Evolutionary conservation across 1,140 invertebrate species (phyloP), one percentile per base, ranked within the genome.

Genomic region (Drosophila bocki): DNA sequence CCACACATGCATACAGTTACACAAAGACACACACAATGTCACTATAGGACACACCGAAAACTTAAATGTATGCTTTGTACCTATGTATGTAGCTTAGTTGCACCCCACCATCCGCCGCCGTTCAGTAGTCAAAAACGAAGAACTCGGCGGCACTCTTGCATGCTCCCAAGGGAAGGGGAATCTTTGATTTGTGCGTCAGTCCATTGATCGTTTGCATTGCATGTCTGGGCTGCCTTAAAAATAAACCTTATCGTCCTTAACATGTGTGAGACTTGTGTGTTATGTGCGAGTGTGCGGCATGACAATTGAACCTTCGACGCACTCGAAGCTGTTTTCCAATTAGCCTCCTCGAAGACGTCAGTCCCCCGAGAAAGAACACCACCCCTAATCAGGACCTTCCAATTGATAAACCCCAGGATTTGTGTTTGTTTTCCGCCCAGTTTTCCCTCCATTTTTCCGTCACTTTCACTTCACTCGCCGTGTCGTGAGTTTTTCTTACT

Each of bases 391-490:
- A 60, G 54, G 47, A 50, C 19, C 35, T 12, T 51, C 22, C 62
- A 45, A 39, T 32, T 68, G 48, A 45, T 56, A 53, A 68, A 47
- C 19, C 58, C 53, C 37, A 54, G 72, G 22, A 44, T 33, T 67
- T 41, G 37, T 75, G 29, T 33, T 29, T n/a, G 33, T 37, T 37
- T 35, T 13, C 33, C 22, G 8, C n/a, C 26, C 75, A n/a, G 26
- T 35, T 61, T 42, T 33, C 11, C 35, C 39, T 37, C 45, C 41
- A n/a, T 15, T 45, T 39, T 56, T 37, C 32, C 17, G 15, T 35
- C 69, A 70, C 48, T 59, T 59, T 71, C 67, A 67, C 67, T 50
- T 50, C 37, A 42, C 22, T 85, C 77, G 48, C 22, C 75, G 78
- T 87, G 69, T 68, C 72, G 74, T 54, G 39, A 35, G 58, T 63